Base-by-base conservation (phyloP, 2,113 vertebrate species). In the Serinus canaria region DNA sequence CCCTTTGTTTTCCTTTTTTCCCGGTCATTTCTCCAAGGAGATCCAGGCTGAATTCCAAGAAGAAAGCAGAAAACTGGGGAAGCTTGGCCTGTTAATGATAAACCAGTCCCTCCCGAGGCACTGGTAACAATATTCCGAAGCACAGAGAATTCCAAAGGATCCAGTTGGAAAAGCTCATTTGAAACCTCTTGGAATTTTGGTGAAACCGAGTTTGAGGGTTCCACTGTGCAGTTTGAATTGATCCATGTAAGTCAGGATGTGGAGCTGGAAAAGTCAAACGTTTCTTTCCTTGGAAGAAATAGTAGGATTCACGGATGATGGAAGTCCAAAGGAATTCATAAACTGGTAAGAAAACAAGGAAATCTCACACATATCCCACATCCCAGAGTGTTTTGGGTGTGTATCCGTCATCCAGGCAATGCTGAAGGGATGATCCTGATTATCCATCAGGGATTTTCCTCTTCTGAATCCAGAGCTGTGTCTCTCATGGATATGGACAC, bases 1-100 rank as follows among this genome's bases (percentile, higher is more conserved):
- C 37, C n/a, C 55, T 74, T 28, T 92, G 83, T 92, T 90, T 94
- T 83, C 52, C 14, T 62, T 70, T 60, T 60, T 47, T 70, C 44
- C 44, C 4, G 6, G 15, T 62, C 50, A 6, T 69, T 82, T 62
- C 69, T 58, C 53, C 60, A 14, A 49, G 63, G 52, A 67, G 47
- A 90, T 46, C 35, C 41, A 35, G 33, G n/a, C 21, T 31, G 37
- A 69, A 64, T 35, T 67, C 77, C 31, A 83, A 83, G 67, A 83
- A 81, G 27, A 92, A 85, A 80, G 21, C 35, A 44, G 62, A 89
- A 75, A 93, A 87, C 6, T 18, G 22, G 16, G 46, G 43, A 69
- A 33, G 7, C 7, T 75, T 20, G 30, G 70, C 50, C 35, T 6
- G 13, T 35, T 66, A 44, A 53, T 60, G 79, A 39, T 5, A 53